A percentile compares a stretch with the other conserved stretches of the same genome.
These are phyloP conservation scores for Harpalus rufipes DNA, from an alignment of 2,888 invertebrate species.

Conservation along the genomic window DNA sequence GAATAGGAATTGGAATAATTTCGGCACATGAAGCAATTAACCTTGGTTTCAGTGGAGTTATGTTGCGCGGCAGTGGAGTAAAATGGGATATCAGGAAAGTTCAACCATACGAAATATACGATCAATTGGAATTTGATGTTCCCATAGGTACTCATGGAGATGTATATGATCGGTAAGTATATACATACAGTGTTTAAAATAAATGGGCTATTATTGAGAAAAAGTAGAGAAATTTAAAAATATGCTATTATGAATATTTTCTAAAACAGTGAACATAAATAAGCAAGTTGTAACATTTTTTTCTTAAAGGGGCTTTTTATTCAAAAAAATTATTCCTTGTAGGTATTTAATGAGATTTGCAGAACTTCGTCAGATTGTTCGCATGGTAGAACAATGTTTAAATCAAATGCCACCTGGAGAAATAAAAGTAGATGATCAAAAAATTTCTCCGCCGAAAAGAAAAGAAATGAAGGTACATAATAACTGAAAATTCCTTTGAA, in stretches of 20 bases:
- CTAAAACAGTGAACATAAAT: no score
- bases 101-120: slow-evolving; percentile 92
- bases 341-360: slow-evolving; percentile 82
- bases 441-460: slow-evolving; percentile 86
- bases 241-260: no score
- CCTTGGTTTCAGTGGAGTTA: slow-evolving; percentile 86
- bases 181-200: no score
- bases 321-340: neutral
- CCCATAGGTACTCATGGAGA: slow-evolving; percentile 91
- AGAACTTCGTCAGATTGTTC: slow-evolving; percentile 88
- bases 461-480: slow-evolving; percentile 85
- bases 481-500: no score
- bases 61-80: slow-evolving; percentile 89
- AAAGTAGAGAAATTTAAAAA: no score
- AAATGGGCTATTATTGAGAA: no score
- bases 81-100: slow-evolving; percentile 93
- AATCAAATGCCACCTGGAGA: slow-evolving; percentile 91
- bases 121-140: slow-evolving; percentile 90
- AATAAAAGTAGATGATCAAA: slow-evolving; percentile 88
- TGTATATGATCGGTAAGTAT: slow-evolving; percentile 86
- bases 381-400: slow-evolving; percentile 89
- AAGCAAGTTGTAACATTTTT: no score
- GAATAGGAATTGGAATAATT: slow-evolving; percentile 83
- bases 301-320: no score
- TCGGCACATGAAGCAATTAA: slow-evolving; percentile 88